phyloP scores from a whole-genome alignment of 2,888 invertebrate species.

The Pocota personata region DNA sequence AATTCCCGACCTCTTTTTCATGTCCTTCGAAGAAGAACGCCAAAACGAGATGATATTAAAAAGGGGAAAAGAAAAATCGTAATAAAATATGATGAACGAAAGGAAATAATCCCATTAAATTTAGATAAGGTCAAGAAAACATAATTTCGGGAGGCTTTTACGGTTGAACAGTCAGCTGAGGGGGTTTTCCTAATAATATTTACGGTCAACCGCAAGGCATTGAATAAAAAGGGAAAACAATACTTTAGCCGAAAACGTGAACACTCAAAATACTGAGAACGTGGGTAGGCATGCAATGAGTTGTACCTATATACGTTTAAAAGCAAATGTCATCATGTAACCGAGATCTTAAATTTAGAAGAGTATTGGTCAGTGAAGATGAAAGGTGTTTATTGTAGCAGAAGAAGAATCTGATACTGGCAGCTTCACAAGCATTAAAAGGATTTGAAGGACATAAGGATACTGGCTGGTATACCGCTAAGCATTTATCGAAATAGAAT shows the following conservation, averaged over 20 bases:
- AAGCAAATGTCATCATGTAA: neutral
- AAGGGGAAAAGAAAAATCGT: neutral
- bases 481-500: neutral
- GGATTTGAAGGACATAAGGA: neutral
- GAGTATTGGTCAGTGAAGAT: neutral
- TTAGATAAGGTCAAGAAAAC: slow-evolving; percentile 60
- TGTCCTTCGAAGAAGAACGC: neutral
- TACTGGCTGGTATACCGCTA: neutral
- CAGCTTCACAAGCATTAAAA: neutral
- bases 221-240: slow-evolving; percentile 5
- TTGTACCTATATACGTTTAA: neutral
- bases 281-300: neutral
- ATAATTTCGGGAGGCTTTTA: slow-evolving; percentile 36
- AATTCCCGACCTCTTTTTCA: slow-evolving; percentile 23
- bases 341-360: neutral
- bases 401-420: neutral
- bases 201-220: neutral
- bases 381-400: neutral
- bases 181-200: slow-evolving; percentile 3
- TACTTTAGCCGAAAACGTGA: slow-evolving; percentile 3
- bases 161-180: slow-evolving; percentile 19
- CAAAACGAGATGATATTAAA: slow-evolving; percentile 11
- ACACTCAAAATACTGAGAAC: neutral
- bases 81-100: slow-evolving; percentile 55
- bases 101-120: slow-evolving; percentile 60